Evolutionary conservation across 2,888 invertebrate species (phyloP), one percentile per base, ranked within the genome.

Genomic region (Rhagonycha fulva): DNA sequence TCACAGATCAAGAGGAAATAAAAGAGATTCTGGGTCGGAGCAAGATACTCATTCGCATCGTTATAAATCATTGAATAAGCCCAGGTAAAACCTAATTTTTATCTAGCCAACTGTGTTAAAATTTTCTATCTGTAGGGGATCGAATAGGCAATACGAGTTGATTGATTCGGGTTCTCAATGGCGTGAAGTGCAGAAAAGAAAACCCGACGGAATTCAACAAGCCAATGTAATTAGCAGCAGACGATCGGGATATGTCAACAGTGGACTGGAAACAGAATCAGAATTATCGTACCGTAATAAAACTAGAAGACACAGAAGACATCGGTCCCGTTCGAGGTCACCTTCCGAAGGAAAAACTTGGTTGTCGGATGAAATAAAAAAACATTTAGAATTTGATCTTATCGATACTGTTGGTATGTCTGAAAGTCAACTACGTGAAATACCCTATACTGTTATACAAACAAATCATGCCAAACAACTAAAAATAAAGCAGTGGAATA

Each of bases 371-470:
- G 95, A 95, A 87, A 87, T 96, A 80, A 94, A 94, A 84, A 94
- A 95, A 85, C 96, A 97, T 86, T 89, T 97, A 83, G 96, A 96
- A 87, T 97, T 95, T 87, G 94, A 95, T 85, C 90, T 96, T 84
- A 94, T 97, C 74, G 96, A 96, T 83, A 96, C 97, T 0, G 91
- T 94, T 23, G 96, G 96, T 76, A 96, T 97, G 95, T 94, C 93
- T 70, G 96, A 95, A 84, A 93, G 93, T 81, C 96, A 96, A 85
- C 90, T 96, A 26, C 92, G 94, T 78, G 96, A 96, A 88, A 96
- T 96, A 84, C 95, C 96, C 3, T 96, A 96, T 87, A 96, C 95
- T 0, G 95, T 96, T 67, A 95, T 96, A 14, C 95, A 96, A 87
- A 93, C 94, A 78, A 87, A 86, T 85, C 91, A 91, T 82, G 90